A percentile compares a stretch with the other conserved stretches of the same genome.
Conservation (phyloP, 2,113 vertebrate species). For the Tachysurus fulvidraco region DNA sequence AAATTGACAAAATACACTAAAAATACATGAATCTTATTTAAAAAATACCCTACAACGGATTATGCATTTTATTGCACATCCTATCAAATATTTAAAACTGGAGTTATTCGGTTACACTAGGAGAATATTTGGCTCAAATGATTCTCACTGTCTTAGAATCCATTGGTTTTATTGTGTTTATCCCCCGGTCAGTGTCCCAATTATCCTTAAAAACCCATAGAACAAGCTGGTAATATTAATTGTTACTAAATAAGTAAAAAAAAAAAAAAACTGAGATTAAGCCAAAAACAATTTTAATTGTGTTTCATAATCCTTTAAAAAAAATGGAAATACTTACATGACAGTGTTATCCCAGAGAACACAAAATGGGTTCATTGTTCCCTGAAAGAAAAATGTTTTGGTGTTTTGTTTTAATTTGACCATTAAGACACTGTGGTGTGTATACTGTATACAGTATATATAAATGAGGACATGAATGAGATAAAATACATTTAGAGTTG, state of each 20-base stretch:
- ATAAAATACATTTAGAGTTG: neutral
- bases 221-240: neutral
- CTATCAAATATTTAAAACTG: too few relatives aligned
- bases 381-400: constrained; percentile 72
- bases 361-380: constrained; percentile 93
- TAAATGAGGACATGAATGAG: neutral
- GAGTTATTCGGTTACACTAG: too few relatives aligned
- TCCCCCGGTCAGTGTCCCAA: neutral
- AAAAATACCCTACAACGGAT: too few relatives aligned
- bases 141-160: neutral
- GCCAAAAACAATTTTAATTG: too few relatives aligned
- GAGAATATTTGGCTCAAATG: neutral
- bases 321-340: constrained; percentile 82
- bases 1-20: too few relatives aligned
- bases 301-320: neutral
- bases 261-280: neutral
- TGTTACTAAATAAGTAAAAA: neutral
- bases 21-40: too few relatives aligned
- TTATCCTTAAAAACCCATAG: neutral
- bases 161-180: neutral
- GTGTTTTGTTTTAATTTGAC: neutral
- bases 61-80: too few relatives aligned
- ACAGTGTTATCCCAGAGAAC: constrained; percentile 91
- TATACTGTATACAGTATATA: neutral
- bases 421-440: neutral